Evolutionary conservation across 2,113 vertebrate species (phyloP).

Genomic region (Percopsis transmontana): DNA sequence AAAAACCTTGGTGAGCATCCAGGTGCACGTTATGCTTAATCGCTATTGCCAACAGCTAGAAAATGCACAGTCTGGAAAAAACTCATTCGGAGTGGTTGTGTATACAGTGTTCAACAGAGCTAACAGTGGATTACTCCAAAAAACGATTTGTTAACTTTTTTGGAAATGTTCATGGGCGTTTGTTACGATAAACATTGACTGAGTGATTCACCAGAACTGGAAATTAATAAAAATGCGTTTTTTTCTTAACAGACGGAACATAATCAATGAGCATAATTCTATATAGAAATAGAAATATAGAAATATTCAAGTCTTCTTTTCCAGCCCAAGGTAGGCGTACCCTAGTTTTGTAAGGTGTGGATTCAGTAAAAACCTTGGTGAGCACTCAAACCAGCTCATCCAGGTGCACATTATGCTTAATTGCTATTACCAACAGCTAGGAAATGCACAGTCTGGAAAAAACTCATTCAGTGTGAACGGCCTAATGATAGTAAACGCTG

Average conservation of each 20-base stretch:
- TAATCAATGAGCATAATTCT: neutral
- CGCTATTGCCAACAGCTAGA: slow-evolving; percentile 35
- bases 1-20: slow-evolving; percentile 9
- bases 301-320: no score
- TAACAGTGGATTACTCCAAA: slow-evolving; percentile 41
- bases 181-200: slow-evolving; percentile 16
- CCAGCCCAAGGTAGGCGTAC: neutral
- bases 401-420: slow-evolving; percentile 19
- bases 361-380: slow-evolving; percentile 12
- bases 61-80: slow-evolving; percentile 28
- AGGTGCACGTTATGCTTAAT: slow-evolving; percentile 22
- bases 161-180: slow-evolving; percentile 33
- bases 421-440: slow-evolving; percentile 38
- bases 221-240: slow-evolving; percentile 15
- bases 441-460: slow-evolving; percentile 27
- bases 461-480: slow-evolving; percentile 25
- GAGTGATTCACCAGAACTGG: slow-evolving; percentile 36
- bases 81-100: slow-evolving; percentile 24
- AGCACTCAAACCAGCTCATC: slow-evolving; percentile 1
- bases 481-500: slow-evolving; percentile 12
- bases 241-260: neutral
- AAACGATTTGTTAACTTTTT: slow-evolving; percentile 47
- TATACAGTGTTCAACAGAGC: slow-evolving; percentile 32
- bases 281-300: neutral
- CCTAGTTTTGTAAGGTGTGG: no score